Evolutionary conservation across 1,140 invertebrate species (phyloP), one percentile per base, ranked within the genome.

Genomic region (Nasonia longicornis): DNA sequence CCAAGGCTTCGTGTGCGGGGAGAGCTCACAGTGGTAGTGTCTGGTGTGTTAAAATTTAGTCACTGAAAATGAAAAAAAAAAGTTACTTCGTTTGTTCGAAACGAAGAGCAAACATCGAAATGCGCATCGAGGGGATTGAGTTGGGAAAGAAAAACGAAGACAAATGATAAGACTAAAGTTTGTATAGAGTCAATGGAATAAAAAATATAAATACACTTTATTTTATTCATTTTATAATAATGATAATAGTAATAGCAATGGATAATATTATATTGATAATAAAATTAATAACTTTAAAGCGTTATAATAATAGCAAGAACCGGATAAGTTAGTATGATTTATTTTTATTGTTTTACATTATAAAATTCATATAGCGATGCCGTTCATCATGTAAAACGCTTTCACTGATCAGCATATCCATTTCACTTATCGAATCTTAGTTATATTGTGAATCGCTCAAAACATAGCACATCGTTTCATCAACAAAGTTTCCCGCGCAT

Each of bases 131-230:
- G 31, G 35, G 69, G 3, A 38, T 70, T 1, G 31, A 16, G 31
- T 38, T 76, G 26, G 16, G 52, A 16, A 64, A 74, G 29, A 48
- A 45, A 26, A 42, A 22, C 22, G n/a, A 48, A 20, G 6, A 6
- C 26, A 72, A 71, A 72, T 63, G 22, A 58, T 71, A 79, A 42
- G 16, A 63, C 20, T 3, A 58, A 79, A 29, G 48, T 35, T 35
- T 38, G 35, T 42, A 1, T 11, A 16, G 22, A 73, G 31, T 73
- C 12, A 79, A 71, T 77, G 76, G 69, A 85, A 86, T 85, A 84
- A 82, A 85, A 86, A 86, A 86, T 87, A 87, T 86, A 87, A 87
- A 87, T 85, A 85, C 77, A 83, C 74, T 85, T 84, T 84, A 85
- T 86, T 87, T 86, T 73, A 80, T 63, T 66, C 31, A 80, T 64